phyloP scores from a whole-genome alignment of 2,888 invertebrate genomes.

The Pyrocoelia pectoralis region DNA sequence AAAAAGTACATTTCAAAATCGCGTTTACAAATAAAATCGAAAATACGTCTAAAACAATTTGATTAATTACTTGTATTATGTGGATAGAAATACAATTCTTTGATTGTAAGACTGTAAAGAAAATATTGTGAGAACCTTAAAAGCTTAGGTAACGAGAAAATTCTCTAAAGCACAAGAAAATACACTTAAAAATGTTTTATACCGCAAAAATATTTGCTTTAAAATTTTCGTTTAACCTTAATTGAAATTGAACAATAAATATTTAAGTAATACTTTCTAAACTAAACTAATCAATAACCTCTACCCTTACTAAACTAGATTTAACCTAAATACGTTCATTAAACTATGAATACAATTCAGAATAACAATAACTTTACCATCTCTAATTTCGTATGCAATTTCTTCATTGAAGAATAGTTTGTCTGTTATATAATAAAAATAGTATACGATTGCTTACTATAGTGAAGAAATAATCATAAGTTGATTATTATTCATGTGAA shows the following conservation, averaged over 20 bases:
- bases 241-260: background rate
- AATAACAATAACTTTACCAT: background rate
- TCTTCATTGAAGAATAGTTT: background rate
- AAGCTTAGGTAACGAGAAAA: too few species aligned
- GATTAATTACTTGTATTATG: too few species aligned
- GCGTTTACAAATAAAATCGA: too few species aligned
- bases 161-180: too few species aligned
- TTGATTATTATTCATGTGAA: constrained; percentile 1
- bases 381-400: background rate
- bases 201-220: too few species aligned
- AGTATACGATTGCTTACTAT: background rate
- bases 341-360: background rate
- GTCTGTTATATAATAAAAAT: background rate
- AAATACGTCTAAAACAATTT: too few species aligned
- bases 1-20: too few species aligned
- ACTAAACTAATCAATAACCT: background rate
- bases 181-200: too few species aligned
- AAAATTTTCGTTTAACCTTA: background rate
- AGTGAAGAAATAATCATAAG: background rate
- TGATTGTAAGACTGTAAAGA: too few species aligned
- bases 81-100: too few species aligned
- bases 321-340: background rate
- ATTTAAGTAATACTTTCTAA: background rate
- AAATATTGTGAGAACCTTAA: too few species aligned
- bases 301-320: background rate